Evolutionary conservation across 2,797 vertebrate species (phyloP).

Genomic region (Thamnophis elegans): DNA sequence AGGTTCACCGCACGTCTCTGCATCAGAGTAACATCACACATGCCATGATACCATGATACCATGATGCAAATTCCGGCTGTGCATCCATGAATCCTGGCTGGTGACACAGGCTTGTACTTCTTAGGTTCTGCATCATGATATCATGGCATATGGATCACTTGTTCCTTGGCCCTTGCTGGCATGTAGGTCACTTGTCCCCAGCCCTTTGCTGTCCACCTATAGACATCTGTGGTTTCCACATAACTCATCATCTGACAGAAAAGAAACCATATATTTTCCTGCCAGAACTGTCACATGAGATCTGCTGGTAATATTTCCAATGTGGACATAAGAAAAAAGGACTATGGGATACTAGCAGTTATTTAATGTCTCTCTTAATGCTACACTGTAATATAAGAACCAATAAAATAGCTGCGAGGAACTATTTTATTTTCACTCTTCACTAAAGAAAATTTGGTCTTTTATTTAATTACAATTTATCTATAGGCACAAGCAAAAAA

Average conservation of each 20-base stretch:
- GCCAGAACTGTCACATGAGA: background rate
- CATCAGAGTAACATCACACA: background rate
- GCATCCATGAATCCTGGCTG: background rate
- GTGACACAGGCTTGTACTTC: background rate
- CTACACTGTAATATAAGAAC: background rate
- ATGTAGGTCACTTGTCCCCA: background rate
- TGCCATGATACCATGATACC: background rate
- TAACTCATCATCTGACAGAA: background rate
- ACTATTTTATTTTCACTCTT: background rate
- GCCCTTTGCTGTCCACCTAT: background rate
- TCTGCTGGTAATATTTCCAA: background rate
- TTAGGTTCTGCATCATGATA: background rate
- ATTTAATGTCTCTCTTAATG: background rate
- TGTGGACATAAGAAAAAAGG: background rate
- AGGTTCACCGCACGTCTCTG: too few relatives aligned
- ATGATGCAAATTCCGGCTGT: background rate
- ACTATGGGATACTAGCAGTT: background rate
- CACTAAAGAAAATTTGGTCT: background rate
- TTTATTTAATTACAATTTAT: background rate
- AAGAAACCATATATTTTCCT: background rate
- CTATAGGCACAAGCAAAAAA: background rate
- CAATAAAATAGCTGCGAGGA: background rate
- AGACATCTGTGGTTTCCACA: background rate
- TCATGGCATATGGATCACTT: background rate
- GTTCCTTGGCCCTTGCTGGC: background rate